Conservation (phyloP, 2,888 invertebrate species). For the Temnothorax unifasciatus region DNA sequence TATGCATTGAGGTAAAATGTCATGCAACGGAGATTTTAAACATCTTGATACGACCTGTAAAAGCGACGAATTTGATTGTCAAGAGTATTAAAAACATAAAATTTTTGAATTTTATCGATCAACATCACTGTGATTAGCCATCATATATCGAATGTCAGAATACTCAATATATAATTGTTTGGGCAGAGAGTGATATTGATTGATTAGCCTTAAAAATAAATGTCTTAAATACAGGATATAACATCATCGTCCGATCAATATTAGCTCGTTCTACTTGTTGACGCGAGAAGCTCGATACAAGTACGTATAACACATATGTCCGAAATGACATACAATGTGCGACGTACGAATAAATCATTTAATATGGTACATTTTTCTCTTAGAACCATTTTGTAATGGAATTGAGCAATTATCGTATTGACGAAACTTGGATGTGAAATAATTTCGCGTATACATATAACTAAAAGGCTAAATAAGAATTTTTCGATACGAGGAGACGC, state of each 20-base stretch:
- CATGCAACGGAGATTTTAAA: neutral
- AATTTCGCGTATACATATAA: neutral
- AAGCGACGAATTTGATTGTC: neutral
- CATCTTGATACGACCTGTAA: neutral
- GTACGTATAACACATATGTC: neutral
- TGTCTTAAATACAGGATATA: conserved; percentile 4
- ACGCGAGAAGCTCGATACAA: conserved; percentile 11
- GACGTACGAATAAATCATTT: neutral
- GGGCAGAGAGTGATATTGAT: neutral
- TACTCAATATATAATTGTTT: neutral
- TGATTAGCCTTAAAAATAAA: conserved; percentile 24
- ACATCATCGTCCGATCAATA: conserved; percentile 6
- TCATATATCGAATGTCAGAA: neutral
- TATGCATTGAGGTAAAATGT: conserved; percentile 20
- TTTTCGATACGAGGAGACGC: neutral
- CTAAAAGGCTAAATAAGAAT: neutral
- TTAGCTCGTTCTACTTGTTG: conserved; percentile 36
- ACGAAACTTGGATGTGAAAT: neutral
- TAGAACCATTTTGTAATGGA: neutral
- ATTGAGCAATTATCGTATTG: neutral
- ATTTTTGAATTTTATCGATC: neutral
- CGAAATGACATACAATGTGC: neutral
- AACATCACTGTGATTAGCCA: neutral
- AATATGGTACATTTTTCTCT: neutral
- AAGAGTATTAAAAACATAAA: neutral